Evolutionary conservation across 1,140 invertebrate genomes (phyloP), one percentile per base, ranked within the genome.

Genomic region (Atta cephalotes): DNA sequence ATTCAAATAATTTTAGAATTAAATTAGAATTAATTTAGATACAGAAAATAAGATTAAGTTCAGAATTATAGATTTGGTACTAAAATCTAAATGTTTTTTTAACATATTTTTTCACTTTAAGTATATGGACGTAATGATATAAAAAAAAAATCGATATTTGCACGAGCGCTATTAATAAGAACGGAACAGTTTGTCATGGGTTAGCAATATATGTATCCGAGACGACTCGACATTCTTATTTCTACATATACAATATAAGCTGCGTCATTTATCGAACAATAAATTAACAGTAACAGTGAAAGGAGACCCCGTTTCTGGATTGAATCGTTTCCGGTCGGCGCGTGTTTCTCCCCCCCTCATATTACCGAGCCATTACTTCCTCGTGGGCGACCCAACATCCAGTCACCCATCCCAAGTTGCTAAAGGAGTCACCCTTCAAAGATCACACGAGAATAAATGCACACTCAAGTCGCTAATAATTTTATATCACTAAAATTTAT

Each of bases 191-290:
- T 81, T 70, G 49, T 80, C 78, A 21, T 21, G 21, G 21, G 3
- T 56, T 56, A 71, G 45, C 21, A 9, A 72, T 62, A 62, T 74
- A 63, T 45, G 45, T 51, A 49, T 49, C 25, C 56, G 51, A 18
- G 16, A 31, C 10, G 58, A 78, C 16, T 39, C 35, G 28, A 35
- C 74, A 31, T 66, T 87, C 6, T 7, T 45, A 45, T 49, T 77
- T n/a, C 63, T 70, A 60, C 35, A 39, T 39, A 39, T 39, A 39
- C 51, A 72, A 58, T 78, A 72, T 78, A 80, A 92, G 91, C 90
- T 92, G 88, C 90, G 93, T 93, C 94, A 93, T 91, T 91, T 89
- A 89, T 87, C 88, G 72, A 86, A 92, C 93, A 85, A 94, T 94
- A 95, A 94, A 95, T 95, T 94, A 95, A 88, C 70, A 80, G 65